Evolutionary conservation across 2,113 vertebrate species (phyloP), one percentile per base, ranked within the genome.

Genomic region (Hoplias malabaricus): DNA sequence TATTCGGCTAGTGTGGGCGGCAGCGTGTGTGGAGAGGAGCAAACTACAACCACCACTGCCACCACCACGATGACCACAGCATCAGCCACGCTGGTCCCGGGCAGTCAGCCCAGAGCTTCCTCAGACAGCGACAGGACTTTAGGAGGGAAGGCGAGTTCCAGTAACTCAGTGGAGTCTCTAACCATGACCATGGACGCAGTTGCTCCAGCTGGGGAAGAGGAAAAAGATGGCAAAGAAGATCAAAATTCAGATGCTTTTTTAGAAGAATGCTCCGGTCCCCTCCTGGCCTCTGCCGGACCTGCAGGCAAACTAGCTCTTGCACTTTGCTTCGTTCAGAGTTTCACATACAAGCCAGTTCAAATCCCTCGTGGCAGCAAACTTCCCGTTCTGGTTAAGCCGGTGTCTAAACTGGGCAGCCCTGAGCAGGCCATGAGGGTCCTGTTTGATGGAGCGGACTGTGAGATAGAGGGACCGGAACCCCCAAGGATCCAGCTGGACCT

Each of bases 331-430:
- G 92, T 95, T 72, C 94, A 91, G 84, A 90, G 88, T 78, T 93
- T 90, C 53, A 87, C 91, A 50, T 95, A 96, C 85, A 94, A 93
- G 54, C 96, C 97, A 0, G 85, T 98, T 27, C 92, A 84, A 62
- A 94, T 89, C 54, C 90, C 89, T 11, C 93, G 84, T 42, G 97
- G 96, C 56, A 98, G 97, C 92, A 94, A 79, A 61, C 90, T 98
- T 0, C 96, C 96, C 0, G 90, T 98, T 72, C 91, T 93, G 29
- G 87, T 93, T 46, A 94, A 91, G 78, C 90, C 83, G 25, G 87
- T 74, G 73, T 38, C 86, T 68, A 87, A 66, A 5, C 88, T 86
- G 69, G 66, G 73, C 83, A 93, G 83, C 38, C 56, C 69, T 5
- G 80, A 87, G 69, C 79, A 81, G 2, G 12, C 72, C 56, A 27